phyloP scores from a whole-genome alignment of 2,797 vertebrate genomes.

The Aplochiton taeniatus region DNA sequence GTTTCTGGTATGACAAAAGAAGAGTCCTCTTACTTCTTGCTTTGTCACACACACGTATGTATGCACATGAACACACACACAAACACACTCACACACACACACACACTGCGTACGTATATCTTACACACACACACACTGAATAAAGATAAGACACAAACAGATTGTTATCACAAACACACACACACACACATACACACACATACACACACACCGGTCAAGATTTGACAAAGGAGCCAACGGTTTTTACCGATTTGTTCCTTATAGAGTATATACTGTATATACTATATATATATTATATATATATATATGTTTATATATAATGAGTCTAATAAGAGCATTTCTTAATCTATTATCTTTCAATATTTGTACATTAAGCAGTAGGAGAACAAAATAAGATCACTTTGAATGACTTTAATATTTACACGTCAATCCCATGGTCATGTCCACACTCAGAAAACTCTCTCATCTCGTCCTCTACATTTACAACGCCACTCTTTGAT shows the following conservation, averaged over 20 bases:
- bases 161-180: too few relatives aligned
- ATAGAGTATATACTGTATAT: too few relatives aligned
- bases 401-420: conserved; percentile 63
- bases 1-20: conserved; percentile 41
- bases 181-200: background rate
- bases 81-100: conserved; percentile 20
- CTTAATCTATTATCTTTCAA: conserved; percentile 18
- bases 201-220: conserved; percentile 31
- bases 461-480: conserved; percentile 6
- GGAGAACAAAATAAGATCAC: conserved; percentile 47
- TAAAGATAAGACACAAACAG: conserved; percentile 20
- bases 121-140: conserved; percentile 6
- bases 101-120: background rate
- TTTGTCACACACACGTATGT: background rate
- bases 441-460: conserved; percentile 39
- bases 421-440: conserved; percentile 53
- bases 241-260: conserved; percentile 24
- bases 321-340: too few relatives aligned
- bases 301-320: too few relatives aligned
- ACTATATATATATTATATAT: too few relatives aligned
- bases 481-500: too few relatives aligned
- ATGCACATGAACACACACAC: conserved; percentile 30
- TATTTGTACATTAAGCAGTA: conserved; percentile 47
- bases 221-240: conserved; percentile 13
- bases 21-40: background rate